A percentile compares a stretch with the other conserved stretches of the same genome.
These are phyloP conservation scores for Pempheris klunzingeri DNA, from an alignment of 2,797 vertebrate species.

Conservation along the genomic window DNA sequence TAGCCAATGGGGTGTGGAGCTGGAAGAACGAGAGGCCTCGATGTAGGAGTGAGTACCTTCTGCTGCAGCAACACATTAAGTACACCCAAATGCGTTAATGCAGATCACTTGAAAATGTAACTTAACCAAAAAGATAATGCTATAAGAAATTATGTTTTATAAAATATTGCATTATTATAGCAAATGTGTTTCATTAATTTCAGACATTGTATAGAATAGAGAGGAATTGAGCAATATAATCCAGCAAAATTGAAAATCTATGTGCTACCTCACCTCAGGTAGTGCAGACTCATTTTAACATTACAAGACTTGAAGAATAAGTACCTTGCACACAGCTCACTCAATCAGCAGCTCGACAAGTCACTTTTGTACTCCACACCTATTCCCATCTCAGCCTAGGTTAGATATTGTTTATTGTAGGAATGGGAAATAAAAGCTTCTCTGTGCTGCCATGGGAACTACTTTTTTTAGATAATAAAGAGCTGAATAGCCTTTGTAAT, in stretches of 20 bases:
- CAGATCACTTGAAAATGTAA: neutral
- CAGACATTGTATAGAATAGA: constrained; percentile 3
- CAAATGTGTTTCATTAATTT: constrained; percentile 15
- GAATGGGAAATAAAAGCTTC: constrained; percentile 45
- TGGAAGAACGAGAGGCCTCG: constrained; percentile 97
- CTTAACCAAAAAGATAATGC: neutral
- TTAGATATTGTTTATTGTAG: constrained; percentile 56
- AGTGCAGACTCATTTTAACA: constrained; percentile 5
- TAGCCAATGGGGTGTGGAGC: constrained; percentile 97
- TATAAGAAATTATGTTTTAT: neutral
- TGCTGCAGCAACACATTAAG: constrained; percentile 1
- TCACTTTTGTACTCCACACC: constrained; percentile 26
- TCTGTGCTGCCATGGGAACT: constrained; percentile 55
- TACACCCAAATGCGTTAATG: neutral
- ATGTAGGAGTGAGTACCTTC: constrained; percentile 91
- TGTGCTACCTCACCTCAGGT: neutral
- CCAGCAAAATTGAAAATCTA: constrained; percentile 26
- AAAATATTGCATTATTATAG: neutral
- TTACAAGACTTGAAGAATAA: constrained; percentile 18
- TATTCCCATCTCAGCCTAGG: constrained; percentile 17
- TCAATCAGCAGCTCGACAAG: constrained; percentile 36
- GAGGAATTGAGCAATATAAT: constrained; percentile 9
- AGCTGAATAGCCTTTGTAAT: constrained; percentile 57
- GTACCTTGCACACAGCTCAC: constrained; percentile 27
- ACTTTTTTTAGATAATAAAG: constrained; percentile 52